Conservation (phyloP, 2,797 vertebrate genomes). For the Hyperoplus lanceolatus region DNA sequence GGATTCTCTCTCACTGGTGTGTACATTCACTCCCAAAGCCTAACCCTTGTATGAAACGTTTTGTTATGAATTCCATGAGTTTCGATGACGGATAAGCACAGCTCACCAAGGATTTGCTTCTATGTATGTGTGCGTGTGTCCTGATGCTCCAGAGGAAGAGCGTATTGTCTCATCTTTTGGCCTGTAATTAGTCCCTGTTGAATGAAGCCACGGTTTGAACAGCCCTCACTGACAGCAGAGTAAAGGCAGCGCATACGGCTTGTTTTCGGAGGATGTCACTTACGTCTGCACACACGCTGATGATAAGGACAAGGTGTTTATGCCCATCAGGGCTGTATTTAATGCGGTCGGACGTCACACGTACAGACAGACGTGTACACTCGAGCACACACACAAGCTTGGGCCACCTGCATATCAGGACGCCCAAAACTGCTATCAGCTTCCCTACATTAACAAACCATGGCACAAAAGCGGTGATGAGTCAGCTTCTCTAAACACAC, state of each 20-base stretch:
- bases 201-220: slow-evolving; percentile 62
- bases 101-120: slow-evolving; percentile 31
- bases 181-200: slow-evolving; percentile 76
- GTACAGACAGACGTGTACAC: slow-evolving; percentile 28
- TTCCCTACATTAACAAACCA: slow-evolving; percentile 72
- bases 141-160: slow-evolving; percentile 46
- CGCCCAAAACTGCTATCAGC: slow-evolving; percentile 65
- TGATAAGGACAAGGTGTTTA: slow-evolving; percentile 70
- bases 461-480: slow-evolving; percentile 71
- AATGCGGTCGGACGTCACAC: slow-evolving; percentile 64
- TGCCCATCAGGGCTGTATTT: slow-evolving; percentile 57
- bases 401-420: slow-evolving; percentile 72
- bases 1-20: neutral
- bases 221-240: slow-evolving; percentile 56
- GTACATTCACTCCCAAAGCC: slow-evolving; percentile 3
- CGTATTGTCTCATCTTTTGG: slow-evolving; percentile 24
- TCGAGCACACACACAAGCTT: slow-evolving; percentile 54
- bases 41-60: neutral
- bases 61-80: slow-evolving; percentile 11
- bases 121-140: slow-evolving; percentile 5
- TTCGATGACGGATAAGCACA: slow-evolving; percentile 31
- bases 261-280: slow-evolving; percentile 61
- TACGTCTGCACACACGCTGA: slow-evolving; percentile 64
- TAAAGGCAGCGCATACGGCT: slow-evolving; percentile 54
- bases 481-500: slow-evolving; percentile 78